Evolutionary conservation across 2,797 vertebrate species (phyloP), one percentile per base, ranked within the genome.

Genomic region (Aeoliscus strigatus): DNA sequence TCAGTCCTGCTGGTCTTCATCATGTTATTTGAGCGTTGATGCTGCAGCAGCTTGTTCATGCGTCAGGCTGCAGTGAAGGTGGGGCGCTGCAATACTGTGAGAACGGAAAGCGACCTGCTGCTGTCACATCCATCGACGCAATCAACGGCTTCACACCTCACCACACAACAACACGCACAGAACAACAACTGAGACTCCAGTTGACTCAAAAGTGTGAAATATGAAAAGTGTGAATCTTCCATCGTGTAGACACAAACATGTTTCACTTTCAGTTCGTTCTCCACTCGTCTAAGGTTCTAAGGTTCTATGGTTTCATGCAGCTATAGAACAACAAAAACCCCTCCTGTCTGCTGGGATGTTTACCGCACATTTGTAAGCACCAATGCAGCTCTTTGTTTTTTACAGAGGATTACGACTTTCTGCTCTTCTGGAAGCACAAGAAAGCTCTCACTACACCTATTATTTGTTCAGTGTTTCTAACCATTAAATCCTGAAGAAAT

Each of bases 391-490:
- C 37, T 56, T 35, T 29, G 42, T 75, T 64, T 73, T 79, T 75
- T 54, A n/a, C 37, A 8, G 15, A 73, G 62, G 63, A 77, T 75
- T 72, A 66, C 59, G 63, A 66, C 62, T 53, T 60, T 71, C 71
- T 54, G 37, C 4, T 9, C 60, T 57, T 48, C 46, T 80, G 73
- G 77, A 72, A 74, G 52, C 66, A 34, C 62, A 66, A 72, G 65
- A 76, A 75, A 81, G 50, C 50, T 37, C 49, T 66, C 3, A 35
- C 61, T 68, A 52, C 54, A 79, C 66, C 74, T 81, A 80, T 87
- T 86, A 83, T 85, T 86, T 87, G 70, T 71, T 77, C 59, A 53
- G 72, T 77, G 75, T 79, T 86, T 67, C 79, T 72, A 65, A 67
- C 80, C 72, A 79, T 84, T 81, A 77, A 80, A 66, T 39, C 54